Conservation (phyloP, 2,888 invertebrate genomes). For the Phortica okadai region DNA sequence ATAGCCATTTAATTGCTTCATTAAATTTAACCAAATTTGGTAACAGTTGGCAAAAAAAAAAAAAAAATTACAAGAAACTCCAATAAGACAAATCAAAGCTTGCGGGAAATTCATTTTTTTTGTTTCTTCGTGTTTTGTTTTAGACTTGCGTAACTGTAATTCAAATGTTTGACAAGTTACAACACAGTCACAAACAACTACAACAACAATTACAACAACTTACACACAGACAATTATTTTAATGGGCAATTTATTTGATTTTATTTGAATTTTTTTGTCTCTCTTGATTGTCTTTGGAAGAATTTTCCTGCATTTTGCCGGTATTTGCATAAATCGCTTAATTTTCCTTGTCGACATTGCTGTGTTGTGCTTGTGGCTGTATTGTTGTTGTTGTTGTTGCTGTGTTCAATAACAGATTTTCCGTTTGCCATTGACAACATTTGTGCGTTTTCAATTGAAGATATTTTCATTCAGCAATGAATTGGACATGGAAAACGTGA, state of each 20-base stretch:
- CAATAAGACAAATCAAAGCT: slow-evolving; percentile 21
- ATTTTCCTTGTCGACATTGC: slow-evolving; percentile 31
- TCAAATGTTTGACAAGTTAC: slow-evolving; percentile 72
- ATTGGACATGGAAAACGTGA: slow-evolving; percentile 7
- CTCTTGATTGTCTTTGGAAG: slow-evolving; percentile 38
- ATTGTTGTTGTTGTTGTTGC: slow-evolving; percentile 36
- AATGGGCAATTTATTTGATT: slow-evolving; percentile 67
- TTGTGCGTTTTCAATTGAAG: not conserved
- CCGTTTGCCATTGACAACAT: not conserved
- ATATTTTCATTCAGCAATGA: not conserved
- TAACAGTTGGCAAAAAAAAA: slow-evolving; percentile 18
- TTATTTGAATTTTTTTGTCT: slow-evolving; percentile 61
- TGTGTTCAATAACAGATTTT: slow-evolving; percentile 38
- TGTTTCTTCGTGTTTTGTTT: slow-evolving; percentile 2
- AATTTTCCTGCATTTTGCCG: not conserved
- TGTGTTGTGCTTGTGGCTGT: slow-evolving; percentile 41
- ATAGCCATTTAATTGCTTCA: slow-evolving; percentile 72
- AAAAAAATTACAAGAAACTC: slow-evolving; percentile 21
- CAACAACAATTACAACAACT: slow-evolving; percentile 39
- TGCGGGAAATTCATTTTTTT: slow-evolving; percentile 10
- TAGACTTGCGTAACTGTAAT: slow-evolving; percentile 66
- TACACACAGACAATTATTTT: slow-evolving; percentile 62
- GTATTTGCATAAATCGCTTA: slow-evolving; percentile 34
- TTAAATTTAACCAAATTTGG: slow-evolving; percentile 73
- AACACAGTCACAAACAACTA: slow-evolving; percentile 50